Base-by-base conservation (phyloP, 1,140 invertebrate genomes). In the Drosophila kurseongensis region DNA sequence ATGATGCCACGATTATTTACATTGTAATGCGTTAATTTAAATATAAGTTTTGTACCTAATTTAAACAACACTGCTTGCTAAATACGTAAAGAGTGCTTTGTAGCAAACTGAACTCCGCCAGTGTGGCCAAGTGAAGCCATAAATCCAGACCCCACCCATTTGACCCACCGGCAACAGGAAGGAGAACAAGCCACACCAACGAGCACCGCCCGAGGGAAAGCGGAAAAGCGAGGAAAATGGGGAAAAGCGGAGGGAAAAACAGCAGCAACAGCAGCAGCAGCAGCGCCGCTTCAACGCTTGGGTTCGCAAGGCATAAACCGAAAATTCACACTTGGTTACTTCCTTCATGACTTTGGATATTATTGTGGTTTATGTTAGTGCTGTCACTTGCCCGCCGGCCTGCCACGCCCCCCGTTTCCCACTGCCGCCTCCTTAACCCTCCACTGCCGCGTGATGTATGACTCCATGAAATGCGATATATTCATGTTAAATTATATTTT, bases 291-390 rank as follows among this genome's bases (percentile, higher is more conserved):
- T 72, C 44, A 66, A 56, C 67, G 63, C 45, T 65, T 44, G 61
- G 74, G 65, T 69, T 77, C 61, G 76, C 79, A 75, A 89, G 80
- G 80, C 84, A 89, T 89, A 89, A 89, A 89, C 84, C 77, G 66
- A 89, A 88, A 88, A 89, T 89, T 89, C 84, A 89, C 84, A 89
- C 84, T 89, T 89, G 84, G 84, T 89, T 89, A 89, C 84, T 89
- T 89, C 77, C 84, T 89, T 89, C 84, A 89, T 89, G 84, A 89
- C 84, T 89, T 89, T 89, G 76, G 84, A 89, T 89, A 89, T 89
- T 89, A 89, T 89, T 89, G 84, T 89, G 84, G 84, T 89, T 89
- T 89, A 89, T 89, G 84, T 89, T 84, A 89, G 84, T 83, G 84
- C 83, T 89, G 83, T 89, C 83, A 88, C 83, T 89, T 88, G 83